A percentile compares a stretch with the other conserved stretches of the same genome.
phyloP scores from a whole-genome alignment of 2,888 invertebrate genomes.

The Blastobasis lacticolella region DNA sequence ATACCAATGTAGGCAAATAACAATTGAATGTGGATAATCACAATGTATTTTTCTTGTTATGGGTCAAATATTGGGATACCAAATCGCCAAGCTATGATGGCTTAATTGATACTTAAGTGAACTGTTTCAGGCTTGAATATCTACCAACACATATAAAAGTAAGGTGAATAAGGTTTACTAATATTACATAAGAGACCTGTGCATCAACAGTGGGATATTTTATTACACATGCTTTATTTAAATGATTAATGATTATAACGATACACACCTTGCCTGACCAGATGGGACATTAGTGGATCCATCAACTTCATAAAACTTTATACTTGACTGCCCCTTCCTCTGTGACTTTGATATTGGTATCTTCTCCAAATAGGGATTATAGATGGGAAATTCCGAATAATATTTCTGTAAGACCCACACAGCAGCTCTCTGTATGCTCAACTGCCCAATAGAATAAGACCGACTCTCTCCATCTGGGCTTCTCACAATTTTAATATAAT shows the following conservation, averaged over 20 bases:
- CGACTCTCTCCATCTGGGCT: conserved; percentile 96
- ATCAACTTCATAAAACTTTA: conserved; percentile 98
- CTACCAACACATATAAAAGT: too few species aligned
- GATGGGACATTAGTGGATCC: conserved; percentile 80
- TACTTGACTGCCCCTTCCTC: conserved; percentile 85
- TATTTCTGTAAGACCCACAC: conserved; percentile 96
- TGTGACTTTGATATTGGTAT: conserved; percentile 90
- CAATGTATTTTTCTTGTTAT: too few species aligned
- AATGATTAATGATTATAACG: background rate
- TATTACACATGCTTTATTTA: too few species aligned
- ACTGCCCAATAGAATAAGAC: conserved; percentile 90
- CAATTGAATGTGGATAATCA: too few species aligned
- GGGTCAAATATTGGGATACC: too few species aligned
- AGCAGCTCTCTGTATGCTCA: conserved; percentile 96
- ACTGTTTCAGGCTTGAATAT: too few species aligned
- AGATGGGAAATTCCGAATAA: conserved; percentile 96
- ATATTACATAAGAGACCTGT: too few species aligned
- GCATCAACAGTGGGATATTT: too few species aligned
- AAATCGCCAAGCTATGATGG: too few species aligned
- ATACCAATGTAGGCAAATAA: too few species aligned
- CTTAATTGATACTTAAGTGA: too few species aligned
- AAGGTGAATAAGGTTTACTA: too few species aligned
- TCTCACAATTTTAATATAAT: conserved; percentile 91
- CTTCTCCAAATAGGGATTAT: conserved; percentile 96
- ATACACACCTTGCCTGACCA: conserved; percentile 76